Conservation (phyloP, 2,888 invertebrate species). For the Ligdia adustata region DNA sequence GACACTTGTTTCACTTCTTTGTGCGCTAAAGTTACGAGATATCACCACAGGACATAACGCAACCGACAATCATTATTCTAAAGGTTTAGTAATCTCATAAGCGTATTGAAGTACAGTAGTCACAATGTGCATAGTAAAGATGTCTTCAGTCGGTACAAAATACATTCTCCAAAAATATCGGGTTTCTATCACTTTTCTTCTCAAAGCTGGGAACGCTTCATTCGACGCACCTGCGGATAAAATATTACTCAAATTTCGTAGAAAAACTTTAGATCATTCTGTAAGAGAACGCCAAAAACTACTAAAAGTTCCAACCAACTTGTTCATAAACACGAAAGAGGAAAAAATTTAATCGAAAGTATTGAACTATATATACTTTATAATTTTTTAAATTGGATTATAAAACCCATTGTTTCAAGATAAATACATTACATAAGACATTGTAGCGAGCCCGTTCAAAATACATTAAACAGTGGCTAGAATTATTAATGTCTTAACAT, state of each 20-base stretch:
- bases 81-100: conserved; percentile 69
- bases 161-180: conserved; percentile 77
- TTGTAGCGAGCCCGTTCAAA: no score
- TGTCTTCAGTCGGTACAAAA: conserved; percentile 58
- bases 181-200: conserved; percentile 42
- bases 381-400: no score
- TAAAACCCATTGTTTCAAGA: no score
- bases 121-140: conserved; percentile 65
- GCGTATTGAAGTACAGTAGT: conserved; percentile 69
- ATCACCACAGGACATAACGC: conserved; percentile 8
- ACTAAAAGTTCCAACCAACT: background rate
- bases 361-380: no score
- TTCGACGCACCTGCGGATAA: conserved; percentile 63
- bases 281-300: conserved; percentile 1
- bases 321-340: background rate
- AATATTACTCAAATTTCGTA: conserved; percentile 17
- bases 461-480: no score
- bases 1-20: no score
- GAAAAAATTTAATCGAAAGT: no score
- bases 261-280: conserved; percentile 1
- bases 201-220: conserved; percentile 69
- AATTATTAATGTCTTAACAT: no score
- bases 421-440: no score
- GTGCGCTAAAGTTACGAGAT: no score
- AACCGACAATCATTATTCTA: conserved; percentile 30